phyloP scores from a whole-genome alignment of 2,113 vertebrate genomes.

The Oceanodroma tethys region DNA sequence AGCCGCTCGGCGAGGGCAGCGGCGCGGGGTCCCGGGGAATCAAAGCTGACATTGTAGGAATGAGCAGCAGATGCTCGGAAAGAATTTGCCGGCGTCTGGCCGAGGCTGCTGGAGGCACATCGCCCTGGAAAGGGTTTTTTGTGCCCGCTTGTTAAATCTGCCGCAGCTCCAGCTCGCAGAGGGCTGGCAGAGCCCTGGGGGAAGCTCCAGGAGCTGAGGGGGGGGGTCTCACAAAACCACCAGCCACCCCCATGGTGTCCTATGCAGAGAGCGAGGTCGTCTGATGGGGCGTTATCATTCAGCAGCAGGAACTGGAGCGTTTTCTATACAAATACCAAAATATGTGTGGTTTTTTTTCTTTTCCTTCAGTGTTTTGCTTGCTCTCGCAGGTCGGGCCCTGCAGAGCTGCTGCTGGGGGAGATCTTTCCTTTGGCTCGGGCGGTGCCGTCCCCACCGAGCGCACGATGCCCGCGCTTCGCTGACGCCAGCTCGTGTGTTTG shows the following conservation, averaged over 20 bases:
- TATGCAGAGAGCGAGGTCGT: fast-evolving
- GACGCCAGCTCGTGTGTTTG: background rate
- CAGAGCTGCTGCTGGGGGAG: background rate
- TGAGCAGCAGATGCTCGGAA: conserved; percentile 89
- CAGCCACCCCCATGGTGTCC: background rate
- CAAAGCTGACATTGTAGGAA: conserved; percentile 84
- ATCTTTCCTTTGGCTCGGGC: background rate
- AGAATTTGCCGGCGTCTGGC: conserved; percentile 83
- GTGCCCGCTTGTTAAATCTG: conserved; percentile 40
- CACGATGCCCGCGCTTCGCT: fast-evolving
- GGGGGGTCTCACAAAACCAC: background rate
- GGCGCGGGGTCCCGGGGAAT: background rate
- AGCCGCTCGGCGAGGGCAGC: background rate
- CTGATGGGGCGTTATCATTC: background rate
- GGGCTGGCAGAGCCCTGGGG: background rate
- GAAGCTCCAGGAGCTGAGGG: background rate
- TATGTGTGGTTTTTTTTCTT: too few relatives aligned
- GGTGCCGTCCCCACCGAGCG: background rate
- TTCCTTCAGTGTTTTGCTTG: background rate
- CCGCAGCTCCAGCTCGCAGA: background rate
- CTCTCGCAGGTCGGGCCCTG: background rate
- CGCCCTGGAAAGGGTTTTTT: conserved; percentile 62
- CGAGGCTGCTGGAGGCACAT: conserved; percentile 62
- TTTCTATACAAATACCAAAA: background rate
- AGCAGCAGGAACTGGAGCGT: background rate